phyloP scores from a whole-genome alignment of 1,140 invertebrate genomes.

The Phocides pigmalion region DNA sequence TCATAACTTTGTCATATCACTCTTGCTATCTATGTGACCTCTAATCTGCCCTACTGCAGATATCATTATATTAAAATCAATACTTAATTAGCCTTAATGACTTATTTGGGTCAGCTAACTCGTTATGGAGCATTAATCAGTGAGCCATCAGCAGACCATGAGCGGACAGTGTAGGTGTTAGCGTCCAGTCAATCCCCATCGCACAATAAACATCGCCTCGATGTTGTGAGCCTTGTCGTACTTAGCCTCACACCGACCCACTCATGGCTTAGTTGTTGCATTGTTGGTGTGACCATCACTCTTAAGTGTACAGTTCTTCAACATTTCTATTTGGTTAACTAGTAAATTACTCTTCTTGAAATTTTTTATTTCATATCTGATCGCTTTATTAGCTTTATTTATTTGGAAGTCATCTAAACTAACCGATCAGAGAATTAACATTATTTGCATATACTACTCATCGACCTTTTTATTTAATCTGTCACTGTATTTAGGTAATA shows the following conservation, averaged over 20 bases:
- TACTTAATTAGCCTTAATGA: not conserved
- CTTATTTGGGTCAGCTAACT: slow-evolving; percentile 9
- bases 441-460: slow-evolving; percentile 67
- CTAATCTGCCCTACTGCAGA: slow-evolving; percentile 17
- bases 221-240: slow-evolving; percentile 73
- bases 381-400: slow-evolving; percentile 77
- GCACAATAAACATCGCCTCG: slow-evolving; percentile 70
- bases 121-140: slow-evolving; percentile 22
- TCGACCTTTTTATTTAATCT: slow-evolving; percentile 58
- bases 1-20: slow-evolving; percentile 5
- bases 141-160: slow-evolving; percentile 55
- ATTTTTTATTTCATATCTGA: slow-evolving; percentile 73
- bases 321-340: slow-evolving; percentile 71
- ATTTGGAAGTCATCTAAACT: slow-evolving; percentile 72
- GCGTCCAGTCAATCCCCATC: slow-evolving; percentile 62
- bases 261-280: slow-evolving; percentile 79
- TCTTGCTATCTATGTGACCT: slow-evolving; percentile 17
- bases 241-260: slow-evolving; percentile 71
- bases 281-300: slow-evolving; percentile 74
- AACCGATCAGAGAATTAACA: slow-evolving; percentile 70
- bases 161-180: slow-evolving; percentile 62
- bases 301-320: slow-evolving; percentile 69
- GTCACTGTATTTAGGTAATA: slow-evolving; percentile 63
- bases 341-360: slow-evolving; percentile 68
- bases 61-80: slow-evolving; percentile 13